Conservation (phyloP, 2,888 invertebrate species). For the Cecidostiba fungosa region DNA sequence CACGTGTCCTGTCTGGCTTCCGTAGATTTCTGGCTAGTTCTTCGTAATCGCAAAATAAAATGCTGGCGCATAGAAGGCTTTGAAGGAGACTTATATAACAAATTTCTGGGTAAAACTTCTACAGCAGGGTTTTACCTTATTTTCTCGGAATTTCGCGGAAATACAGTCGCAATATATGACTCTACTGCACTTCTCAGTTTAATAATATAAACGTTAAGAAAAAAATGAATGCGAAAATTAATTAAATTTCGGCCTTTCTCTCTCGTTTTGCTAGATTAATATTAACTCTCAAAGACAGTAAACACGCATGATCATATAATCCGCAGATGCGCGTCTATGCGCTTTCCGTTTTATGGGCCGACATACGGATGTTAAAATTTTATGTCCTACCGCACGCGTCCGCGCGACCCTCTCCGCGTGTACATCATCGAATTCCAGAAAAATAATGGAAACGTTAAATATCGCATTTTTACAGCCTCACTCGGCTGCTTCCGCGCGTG, state of each 20-base stretch:
- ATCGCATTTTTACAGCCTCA: conserved; percentile 27
- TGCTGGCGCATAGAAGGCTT: not conserved
- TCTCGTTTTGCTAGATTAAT: not conserved
- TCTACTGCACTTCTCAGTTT: too few species aligned
- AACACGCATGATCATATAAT: conserved; percentile 26
- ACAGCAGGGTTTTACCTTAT: not conserved
- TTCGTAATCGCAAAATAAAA: not conserved
- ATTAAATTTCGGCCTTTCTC: not conserved
- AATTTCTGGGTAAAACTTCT: not conserved
- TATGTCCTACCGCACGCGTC: conserved; percentile 25
- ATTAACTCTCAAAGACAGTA: not conserved
- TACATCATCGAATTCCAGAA: conserved; percentile 32
- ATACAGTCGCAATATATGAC: not conserved
- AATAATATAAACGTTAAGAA: conserved; percentile 16
- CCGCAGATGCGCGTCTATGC: conserved; percentile 20
- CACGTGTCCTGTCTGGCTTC: conserved; percentile 61
- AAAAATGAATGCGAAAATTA: conserved; percentile 27
- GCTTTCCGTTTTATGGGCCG: conserved; percentile 1
- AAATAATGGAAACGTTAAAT: conserved; percentile 49
- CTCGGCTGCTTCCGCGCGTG: conserved; percentile 20
- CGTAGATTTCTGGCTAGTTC: conserved; percentile 14
- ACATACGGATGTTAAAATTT: conserved; percentile 40
- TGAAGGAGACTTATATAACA: not conserved
- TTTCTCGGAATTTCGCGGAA: not conserved
- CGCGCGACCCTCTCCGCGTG: not conserved